Conservation (phyloP, 2,888 invertebrate species). For the Xestia c-nigrum region DNA sequence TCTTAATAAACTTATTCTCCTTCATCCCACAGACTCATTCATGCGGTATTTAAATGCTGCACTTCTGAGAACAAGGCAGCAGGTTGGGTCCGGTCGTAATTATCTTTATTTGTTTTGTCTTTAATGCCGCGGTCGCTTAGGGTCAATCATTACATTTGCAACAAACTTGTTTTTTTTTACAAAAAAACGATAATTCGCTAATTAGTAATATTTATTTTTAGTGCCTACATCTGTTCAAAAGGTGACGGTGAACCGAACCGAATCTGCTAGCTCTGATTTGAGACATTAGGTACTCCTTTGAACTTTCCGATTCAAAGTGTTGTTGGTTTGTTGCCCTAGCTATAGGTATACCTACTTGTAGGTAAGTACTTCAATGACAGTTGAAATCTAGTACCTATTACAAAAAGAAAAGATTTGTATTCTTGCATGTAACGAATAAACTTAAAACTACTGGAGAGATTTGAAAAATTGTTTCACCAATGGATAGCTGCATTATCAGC, state of each 20-base stretch:
- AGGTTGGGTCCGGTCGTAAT: conserved; percentile 24
- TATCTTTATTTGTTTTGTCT: conserved; percentile 47
- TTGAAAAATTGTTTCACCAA: no score
- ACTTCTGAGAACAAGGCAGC: conserved; percentile 42
- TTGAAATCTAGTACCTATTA: no score
- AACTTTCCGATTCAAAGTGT: not conserved
- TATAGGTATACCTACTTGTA: not conserved
- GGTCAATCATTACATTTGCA: conserved; percentile 48
- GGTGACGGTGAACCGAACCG: not conserved
- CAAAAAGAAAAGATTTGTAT: no score
- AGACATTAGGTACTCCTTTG: not conserved
- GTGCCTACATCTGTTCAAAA: not conserved
- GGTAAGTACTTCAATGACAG: not conserved
- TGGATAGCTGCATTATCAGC: no score
- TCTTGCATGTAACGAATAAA: no score
- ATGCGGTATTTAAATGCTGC: conserved; percentile 43
- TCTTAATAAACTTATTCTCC: conserved; percentile 24
- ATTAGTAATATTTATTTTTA: conserved; percentile 35
- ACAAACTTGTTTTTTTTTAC: not conserved
- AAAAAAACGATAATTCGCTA: conserved; percentile 26
- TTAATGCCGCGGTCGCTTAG: conserved; percentile 16
- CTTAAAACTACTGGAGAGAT: no score
- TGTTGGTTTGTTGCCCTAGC: not conserved
- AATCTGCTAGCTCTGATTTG: not conserved
- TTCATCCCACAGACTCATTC: conserved; percentile 40